Evolutionary conservation across 2,888 invertebrate genomes (phyloP).

Genomic region (Thymelicus sylvestris): DNA sequence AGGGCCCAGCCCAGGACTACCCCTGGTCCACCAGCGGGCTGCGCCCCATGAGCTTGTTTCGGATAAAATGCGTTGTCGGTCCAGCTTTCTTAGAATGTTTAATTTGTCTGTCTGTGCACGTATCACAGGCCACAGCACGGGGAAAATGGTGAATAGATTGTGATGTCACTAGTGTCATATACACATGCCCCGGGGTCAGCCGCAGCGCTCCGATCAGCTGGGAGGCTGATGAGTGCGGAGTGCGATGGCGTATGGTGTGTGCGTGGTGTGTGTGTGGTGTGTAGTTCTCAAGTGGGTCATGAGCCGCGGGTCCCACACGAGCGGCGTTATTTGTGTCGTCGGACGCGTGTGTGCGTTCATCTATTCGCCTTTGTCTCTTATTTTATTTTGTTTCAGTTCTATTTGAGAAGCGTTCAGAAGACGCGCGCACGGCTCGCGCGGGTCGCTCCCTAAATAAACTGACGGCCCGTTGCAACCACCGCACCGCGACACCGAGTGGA

Average conservation of each 20-base stretch:
- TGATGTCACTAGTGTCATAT: no score
- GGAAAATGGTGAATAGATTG: no score
- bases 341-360: conserved; percentile 12
- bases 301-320: conserved; percentile 20
- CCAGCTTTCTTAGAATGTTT: no score
- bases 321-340: conserved; percentile 43
- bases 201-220: not conserved
- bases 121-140: no score
- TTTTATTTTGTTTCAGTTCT: conserved; percentile 43
- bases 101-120: no score
- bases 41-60: no score
- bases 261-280: not conserved
- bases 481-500: not conserved
- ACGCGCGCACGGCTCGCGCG: conserved; percentile 31
- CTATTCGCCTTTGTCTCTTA: conserved; percentile 33
- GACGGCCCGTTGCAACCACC: conserved; percentile 13
- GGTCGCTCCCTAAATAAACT: conserved; percentile 28
- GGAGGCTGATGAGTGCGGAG: not conserved
- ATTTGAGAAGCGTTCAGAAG: conserved; percentile 37
- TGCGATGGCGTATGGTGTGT: not conserved
- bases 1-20: no score
- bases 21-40: no score
- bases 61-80: no score
- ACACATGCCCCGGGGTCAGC: no score
- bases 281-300: conserved; percentile 34